These are phyloP conservation scores for Pica pica DNA, from an alignment of 2,113 vertebrate genomes.

Conservation along the genomic window DNA sequence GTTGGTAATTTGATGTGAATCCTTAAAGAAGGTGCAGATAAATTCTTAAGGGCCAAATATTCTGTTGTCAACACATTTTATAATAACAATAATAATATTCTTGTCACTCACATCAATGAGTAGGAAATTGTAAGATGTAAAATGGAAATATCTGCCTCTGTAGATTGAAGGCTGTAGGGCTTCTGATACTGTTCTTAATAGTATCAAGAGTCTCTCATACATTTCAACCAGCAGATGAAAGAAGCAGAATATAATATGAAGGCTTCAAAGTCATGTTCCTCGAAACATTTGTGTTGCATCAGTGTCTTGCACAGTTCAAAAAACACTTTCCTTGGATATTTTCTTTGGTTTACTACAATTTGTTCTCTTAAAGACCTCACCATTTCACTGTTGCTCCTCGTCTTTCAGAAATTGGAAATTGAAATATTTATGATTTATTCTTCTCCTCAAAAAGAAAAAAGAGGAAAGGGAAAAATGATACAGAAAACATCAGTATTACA, in stretches of 20 bases:
- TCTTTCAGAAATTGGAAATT: neutral
- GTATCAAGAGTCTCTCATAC: neutral
- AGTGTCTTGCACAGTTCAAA: neutral
- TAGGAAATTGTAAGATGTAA: neutral
- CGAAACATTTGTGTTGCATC: neutral
- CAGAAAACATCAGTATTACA: neutral
- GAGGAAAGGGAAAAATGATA: neutral
- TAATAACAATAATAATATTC: fast-evolving
- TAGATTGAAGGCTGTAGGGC: neutral
- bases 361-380: neutral
- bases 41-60: neutral
- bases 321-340: neutral
- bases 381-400: neutral
- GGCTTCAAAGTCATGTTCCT: neutral
- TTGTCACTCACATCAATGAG: neutral
- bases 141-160: neutral
- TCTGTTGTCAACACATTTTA: neutral
- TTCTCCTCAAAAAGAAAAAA: neutral
- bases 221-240: neutral
- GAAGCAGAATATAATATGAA: neutral
- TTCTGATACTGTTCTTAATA: neutral
- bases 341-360: neutral
- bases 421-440: neutral
- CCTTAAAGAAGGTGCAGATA: neutral
- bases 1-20: neutral